Evolutionary conservation across 1,140 invertebrate species (phyloP).

Genomic region (Tenebrio molitor): DNA sequence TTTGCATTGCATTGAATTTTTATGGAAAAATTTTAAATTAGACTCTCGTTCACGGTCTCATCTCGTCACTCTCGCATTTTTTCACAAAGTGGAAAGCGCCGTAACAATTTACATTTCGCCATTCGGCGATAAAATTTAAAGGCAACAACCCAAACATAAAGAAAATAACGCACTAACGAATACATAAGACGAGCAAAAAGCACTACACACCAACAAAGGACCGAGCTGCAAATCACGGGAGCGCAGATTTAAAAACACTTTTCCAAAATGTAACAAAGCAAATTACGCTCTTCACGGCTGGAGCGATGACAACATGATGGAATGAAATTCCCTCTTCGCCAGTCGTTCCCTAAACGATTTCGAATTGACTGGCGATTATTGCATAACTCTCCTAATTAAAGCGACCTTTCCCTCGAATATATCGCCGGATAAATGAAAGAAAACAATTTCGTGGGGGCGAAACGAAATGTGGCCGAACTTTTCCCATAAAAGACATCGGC

Average conservation of each 20-base stretch:
- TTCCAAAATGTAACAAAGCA: constrained; percentile 52
- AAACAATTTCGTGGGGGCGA: constrained; percentile 24
- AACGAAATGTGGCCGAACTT: constrained; percentile 41
- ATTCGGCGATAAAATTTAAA: neutral
- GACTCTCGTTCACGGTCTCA: neutral
- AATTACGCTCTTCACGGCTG: constrained; percentile 49
- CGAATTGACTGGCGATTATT: constrained; percentile 18
- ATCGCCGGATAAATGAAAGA: constrained; percentile 23
- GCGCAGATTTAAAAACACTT: constrained; percentile 52
- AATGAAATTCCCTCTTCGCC: neutral
- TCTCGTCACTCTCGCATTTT: too few relatives aligned
- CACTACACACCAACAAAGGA: constrained; percentile 6
- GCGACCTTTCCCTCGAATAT: neutral
- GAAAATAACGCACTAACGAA: neutral
- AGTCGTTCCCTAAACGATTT: constrained; percentile 41
- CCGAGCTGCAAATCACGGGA: constrained; percentile 34
- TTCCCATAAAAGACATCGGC: constrained; percentile 47
- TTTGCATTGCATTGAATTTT: constrained; percentile 40
- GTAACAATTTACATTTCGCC: constrained; percentile 1
- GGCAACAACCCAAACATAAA: constrained; percentile 1
- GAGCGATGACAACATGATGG: constrained; percentile 41
- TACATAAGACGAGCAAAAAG: neutral
- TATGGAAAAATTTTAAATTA: constrained; percentile 35
- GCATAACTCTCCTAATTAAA: constrained; percentile 28
- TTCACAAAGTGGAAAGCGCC: neutral